phyloP scores from a whole-genome alignment of 2,113 vertebrate species.

The Gobius niger region DNA sequence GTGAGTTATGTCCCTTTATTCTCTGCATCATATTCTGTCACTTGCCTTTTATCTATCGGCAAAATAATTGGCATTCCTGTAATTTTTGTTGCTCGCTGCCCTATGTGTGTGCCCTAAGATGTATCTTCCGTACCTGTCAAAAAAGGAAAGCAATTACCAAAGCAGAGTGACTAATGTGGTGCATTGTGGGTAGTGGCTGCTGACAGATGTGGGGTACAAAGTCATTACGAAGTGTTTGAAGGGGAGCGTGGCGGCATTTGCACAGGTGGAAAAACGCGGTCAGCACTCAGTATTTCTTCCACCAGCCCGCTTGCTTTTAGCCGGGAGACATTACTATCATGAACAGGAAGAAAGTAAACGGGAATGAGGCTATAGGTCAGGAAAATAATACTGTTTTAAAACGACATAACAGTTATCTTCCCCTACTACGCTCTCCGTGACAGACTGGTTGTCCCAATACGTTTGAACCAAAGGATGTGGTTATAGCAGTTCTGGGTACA shows the following conservation, averaged over 20 bases:
- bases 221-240: conserved; percentile 13
- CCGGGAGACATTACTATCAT: background rate
- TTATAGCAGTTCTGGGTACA: background rate
- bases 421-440: background rate
- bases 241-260: conserved; percentile 12
- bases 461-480: background rate
- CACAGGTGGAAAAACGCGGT: conserved; percentile 18
- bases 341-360: background rate
- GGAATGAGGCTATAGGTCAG: background rate
- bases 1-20: no score
- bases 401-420: background rate
- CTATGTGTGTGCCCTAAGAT: no score
- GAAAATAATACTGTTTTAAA: background rate
- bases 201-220: background rate
- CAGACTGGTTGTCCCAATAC: background rate
- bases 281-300: conserved; percentile 40
- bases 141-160: background rate
- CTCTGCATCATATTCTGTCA: no score
- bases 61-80: no score
- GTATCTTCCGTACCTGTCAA: background rate
- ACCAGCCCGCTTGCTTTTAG: background rate
- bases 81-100: no score
- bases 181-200: background rate
- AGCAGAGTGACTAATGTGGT: conserved; percentile 14
- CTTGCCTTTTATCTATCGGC: no score